Base-by-base conservation (phyloP, 2,797 vertebrate genomes). In the Falco naumanni region DNA sequence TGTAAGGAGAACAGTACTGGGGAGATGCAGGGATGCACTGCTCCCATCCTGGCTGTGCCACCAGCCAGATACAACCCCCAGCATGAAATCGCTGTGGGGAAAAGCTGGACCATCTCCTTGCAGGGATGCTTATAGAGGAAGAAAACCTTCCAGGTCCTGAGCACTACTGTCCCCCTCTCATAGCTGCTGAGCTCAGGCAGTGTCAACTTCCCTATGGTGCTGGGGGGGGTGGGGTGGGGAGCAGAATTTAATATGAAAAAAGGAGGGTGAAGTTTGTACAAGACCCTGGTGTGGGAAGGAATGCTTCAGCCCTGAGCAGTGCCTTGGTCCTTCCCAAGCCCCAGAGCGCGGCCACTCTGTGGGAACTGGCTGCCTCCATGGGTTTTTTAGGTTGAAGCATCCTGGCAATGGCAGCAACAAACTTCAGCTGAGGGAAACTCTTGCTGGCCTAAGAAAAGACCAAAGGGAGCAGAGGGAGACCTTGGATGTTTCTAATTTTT, bases 21-120 rank as follows among this genome's bases (percentile, higher is more conserved):
- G 34, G 34, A 80, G n/a, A 48, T 6, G 0, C 41, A 76, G 45
- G 56, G 25, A 3, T 33, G 41, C 10, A 51, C 72, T 93, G 65
- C 53, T 93, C 59, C 59, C 5, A 7, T 13, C 71, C 76, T 41
- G 33, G 47, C 64, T 77, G 29, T 16, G 9, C 63, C 28, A 29
- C 29, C 78, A 60, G 50, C 10, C 69, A 50, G 43, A 57, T 5
- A 76, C 29, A 72, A 11, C 5, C 15, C 11, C 19, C 43, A 78
- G n/a, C 77, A 54, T 0, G 0, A n/a, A 79, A 72, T 4, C 4
- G 0, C 66, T 69, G n/a, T 2, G 10, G 26, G 41, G 59, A 65
- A 81, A 82, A 72, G 10, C 26, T 24, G 50, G 41, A 19, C 28
- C 13, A 2, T 37, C 22, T 65, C 50, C 34, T 90, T 4, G 0